A percentile compares a stretch with the other conserved stretches of the same genome.
phyloP scores from a whole-genome alignment of 2,113 vertebrate genomes.

The Numenius arquata region DNA sequence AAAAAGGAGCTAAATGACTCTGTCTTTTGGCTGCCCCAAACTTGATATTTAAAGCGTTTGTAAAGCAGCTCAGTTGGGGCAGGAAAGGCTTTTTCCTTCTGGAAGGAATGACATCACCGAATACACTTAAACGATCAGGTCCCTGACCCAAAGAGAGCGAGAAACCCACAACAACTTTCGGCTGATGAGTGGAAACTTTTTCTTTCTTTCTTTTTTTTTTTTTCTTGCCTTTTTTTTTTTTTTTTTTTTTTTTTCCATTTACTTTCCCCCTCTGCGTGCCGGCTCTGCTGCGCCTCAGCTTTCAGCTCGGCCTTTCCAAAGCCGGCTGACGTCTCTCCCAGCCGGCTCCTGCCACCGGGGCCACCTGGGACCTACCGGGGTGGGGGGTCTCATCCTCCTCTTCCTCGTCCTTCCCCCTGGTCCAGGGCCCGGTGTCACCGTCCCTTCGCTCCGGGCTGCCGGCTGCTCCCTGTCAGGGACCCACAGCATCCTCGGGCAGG shows the following conservation, averaged over 20 bases:
- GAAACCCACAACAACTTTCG: constrained; percentile 29
- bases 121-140: not conserved
- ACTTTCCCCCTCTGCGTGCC: not conserved
- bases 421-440: too few relatives aligned
- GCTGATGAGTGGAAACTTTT: constrained; percentile 50
- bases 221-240: not conserved
- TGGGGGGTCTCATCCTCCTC: not conserved
- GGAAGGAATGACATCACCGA: constrained; percentile 66
- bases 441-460: not conserved
- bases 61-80: not conserved
- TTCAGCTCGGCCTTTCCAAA: not conserved
- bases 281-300: not conserved
- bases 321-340: not conserved
- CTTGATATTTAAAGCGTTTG: not conserved
- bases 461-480: not conserved
- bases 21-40: not conserved
- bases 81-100: constrained; percentile 44
- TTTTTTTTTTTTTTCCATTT: not conserved
- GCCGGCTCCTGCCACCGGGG: not conserved
- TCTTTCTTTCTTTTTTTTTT: not conserved
- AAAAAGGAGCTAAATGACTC: not conserved
- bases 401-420: rapidly evolving
- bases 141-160: constrained; percentile 26
- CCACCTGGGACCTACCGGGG: not conserved
- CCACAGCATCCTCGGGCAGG: not conserved